Base-by-base conservation (phyloP, 2,113 vertebrate genomes). In the Odontesthes bonariensis region DNA sequence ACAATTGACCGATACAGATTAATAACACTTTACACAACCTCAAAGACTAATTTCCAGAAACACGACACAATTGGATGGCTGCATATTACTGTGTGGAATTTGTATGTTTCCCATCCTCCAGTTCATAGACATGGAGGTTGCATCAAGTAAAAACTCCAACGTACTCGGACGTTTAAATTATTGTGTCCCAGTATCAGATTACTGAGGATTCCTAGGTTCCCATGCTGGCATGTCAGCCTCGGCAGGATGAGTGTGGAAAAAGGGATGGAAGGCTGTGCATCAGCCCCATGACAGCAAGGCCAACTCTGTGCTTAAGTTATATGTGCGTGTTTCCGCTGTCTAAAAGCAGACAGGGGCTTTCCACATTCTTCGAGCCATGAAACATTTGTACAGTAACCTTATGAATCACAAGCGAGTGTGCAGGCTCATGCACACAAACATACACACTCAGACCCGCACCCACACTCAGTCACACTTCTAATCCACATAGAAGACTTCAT, bases 361-460 rank as follows among this genome's bases (percentile, higher is more conserved):
- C 91, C 91, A 89, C 73, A 58, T 84, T 72, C 42, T 87, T 47
- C 81, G 62, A 83, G 79, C 79, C 19, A 67, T 88, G 80, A 89
- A 87, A 63, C 78, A 86, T 77, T 84, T 77, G 76, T 88, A 72
- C 84, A 79, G 75, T 83, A 85, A 82, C 75, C 75, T 79, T 86
- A 89, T 93, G 91, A 92, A 88, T 94, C 93, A 92, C 79, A 83
- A 89, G 84, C 79, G 77, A 90, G 58, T 11, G n/a, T 52, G 51
- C 56, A 73, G 64, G 60, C 54, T 62, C 53, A 55, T 14, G 4
- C 64, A 72, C 60, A 60, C 64, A 79, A 27, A 84, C 61, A 67
- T 23, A 75, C 65, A 82, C 51, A 64, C 61, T 44, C 70, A 67
- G 52, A 75, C 61, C 69, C 51, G 35, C 83, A 77, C 80, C 77